Base-by-base conservation (phyloP, 2,888 invertebrate genomes). In the Esperia sulphurella region DNA sequence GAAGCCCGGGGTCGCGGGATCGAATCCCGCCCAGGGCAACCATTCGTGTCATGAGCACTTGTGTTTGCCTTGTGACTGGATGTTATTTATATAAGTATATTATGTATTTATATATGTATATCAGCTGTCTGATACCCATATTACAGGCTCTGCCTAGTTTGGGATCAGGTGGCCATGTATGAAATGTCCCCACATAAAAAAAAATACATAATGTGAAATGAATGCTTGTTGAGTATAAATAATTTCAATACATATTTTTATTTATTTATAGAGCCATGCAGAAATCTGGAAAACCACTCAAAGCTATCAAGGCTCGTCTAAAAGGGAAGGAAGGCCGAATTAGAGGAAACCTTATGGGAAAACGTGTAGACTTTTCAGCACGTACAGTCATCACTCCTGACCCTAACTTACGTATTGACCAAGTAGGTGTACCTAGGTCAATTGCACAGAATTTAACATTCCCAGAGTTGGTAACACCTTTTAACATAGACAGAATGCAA, bases 271-370 rank as follows among this genome's bases (percentile, higher is more conserved):
- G 96, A 67, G 99, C 99, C 8, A 97, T 98, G 94, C 99, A 99
- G 80, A 99, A 99, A 83, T 98, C 98, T 0, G 99, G 99, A 3
- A 96, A 99, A 76, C 99, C 99, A 0, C 85, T 99, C 8, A 99
- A 99, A 90, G 98, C 99, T 0, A 92, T 99, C 46, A 99, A 99
- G 80, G 97, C 98, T 3, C 93, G 99, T 42, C 79, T 97, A 44
- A 99, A 99, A 86, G 98, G 99, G 14, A 99, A 99, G 78, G 99
- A 99, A 93, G 99, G 99, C 0, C 92, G 99, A 69, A 99, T 99
- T 69, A 92, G 99, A 83, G 99, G 99, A 66, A 99, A 99, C 83
- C 93, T 99, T 66, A 99, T 99, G 99, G 99, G 99, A 47, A 99
- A 99, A 81, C 97, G 99, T 91, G 99, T 99, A 0, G 99, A 99